phyloP scores from a whole-genome alignment of 2,888 invertebrate species.

The Thecophora atra region DNA sequence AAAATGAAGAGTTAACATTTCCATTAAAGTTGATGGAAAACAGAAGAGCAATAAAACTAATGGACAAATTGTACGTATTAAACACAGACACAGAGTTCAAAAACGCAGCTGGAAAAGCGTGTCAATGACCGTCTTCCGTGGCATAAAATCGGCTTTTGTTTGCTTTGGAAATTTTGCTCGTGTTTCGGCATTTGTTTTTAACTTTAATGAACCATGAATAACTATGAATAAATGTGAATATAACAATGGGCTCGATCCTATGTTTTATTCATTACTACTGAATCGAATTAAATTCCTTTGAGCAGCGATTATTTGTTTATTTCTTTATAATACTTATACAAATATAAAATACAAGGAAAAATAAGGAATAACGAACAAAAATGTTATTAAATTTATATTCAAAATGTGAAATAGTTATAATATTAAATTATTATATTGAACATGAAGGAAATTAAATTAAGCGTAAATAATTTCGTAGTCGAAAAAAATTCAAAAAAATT shows the following conservation, averaged over 20 bases:
- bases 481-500: background rate
- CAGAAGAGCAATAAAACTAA: background rate
- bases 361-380: no score
- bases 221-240: background rate
- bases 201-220: background rate
- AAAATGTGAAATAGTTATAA: no score
- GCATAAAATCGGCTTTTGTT: background rate
- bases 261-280: no score
- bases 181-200: background rate
- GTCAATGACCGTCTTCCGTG: background rate
- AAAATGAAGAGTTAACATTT: background rate
- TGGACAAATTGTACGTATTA: background rate
- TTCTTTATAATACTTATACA: no score
- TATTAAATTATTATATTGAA: no score
- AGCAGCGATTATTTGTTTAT: no score
- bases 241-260: no score
- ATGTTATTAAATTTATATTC: no score
- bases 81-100: background rate
- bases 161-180: background rate
- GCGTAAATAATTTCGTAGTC: background rate
- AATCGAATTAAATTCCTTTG: no score
- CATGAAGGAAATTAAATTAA: background rate
- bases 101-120: background rate
- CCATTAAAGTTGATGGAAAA: background rate
- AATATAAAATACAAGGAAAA: no score